Evolutionary conservation across 2,113 vertebrate species (phyloP).

Genomic region (Paralichthys olivaceus): DNA sequence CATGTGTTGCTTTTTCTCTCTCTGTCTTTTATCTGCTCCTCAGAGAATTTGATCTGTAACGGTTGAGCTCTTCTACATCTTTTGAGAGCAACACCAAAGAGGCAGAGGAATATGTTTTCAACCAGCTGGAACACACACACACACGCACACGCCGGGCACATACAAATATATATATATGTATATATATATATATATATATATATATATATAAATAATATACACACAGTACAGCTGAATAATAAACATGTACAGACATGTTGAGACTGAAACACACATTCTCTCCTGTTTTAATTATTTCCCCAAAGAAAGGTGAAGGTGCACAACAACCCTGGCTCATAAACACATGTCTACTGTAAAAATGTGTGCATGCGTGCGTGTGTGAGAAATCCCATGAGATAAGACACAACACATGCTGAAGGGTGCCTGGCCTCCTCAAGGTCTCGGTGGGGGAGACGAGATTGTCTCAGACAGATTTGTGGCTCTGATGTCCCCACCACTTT

Average conservation of each 20-base stretch:
- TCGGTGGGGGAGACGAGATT: too few relatives aligned
- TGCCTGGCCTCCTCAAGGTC: too few relatives aligned
- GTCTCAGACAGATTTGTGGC: too few relatives aligned
- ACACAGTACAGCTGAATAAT: conserved; percentile 9
- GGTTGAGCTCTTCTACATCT: conserved; percentile 40
- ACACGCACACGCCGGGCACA: conserved; percentile 4
- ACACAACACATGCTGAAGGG: too few relatives aligned
- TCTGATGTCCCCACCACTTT: too few relatives aligned
- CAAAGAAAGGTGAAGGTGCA: too few relatives aligned
- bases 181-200: too few relatives aligned
- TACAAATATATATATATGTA: neutral
- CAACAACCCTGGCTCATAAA: conserved; percentile 4
- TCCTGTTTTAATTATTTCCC: conserved; percentile 17
- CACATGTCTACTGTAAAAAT: neutral
- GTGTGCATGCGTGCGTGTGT: neutral
- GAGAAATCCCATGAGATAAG: too few relatives aligned
- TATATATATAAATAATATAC: too few relatives aligned
- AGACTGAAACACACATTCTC: too few relatives aligned
- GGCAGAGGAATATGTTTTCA: conserved; percentile 34
- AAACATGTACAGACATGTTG: conserved; percentile 18
- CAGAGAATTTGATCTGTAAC: conserved; percentile 29
- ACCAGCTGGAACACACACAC: conserved; percentile 1
- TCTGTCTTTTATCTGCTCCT: conserved; percentile 37
- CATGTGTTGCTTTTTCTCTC: neutral
- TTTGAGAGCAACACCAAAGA: conserved; percentile 11